A percentile compares a stretch with the other conserved stretches of the same genome.
These are phyloP conservation scores for Corythoichthys haematopterus DNA, from an alignment of 2,113 vertebrate genomes.

Conservation along the genomic window DNA sequence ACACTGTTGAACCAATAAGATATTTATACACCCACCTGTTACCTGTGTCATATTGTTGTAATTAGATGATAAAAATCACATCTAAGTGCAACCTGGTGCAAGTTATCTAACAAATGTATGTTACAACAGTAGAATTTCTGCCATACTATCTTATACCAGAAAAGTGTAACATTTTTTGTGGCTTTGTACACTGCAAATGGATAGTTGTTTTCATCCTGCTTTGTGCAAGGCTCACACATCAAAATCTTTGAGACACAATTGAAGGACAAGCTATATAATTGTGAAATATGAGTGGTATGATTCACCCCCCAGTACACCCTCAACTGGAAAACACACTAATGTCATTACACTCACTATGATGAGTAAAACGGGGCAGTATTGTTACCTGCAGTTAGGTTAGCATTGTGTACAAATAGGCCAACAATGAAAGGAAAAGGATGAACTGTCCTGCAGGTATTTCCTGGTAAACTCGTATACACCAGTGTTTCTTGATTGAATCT, in stretches of 20 bases:
- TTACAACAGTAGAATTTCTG: not conserved
- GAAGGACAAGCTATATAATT: conserved; percentile 8
- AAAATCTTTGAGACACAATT: conserved; percentile 7
- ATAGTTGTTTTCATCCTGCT: not conserved
- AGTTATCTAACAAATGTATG: conserved; percentile 35
- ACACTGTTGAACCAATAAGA: conserved; percentile 2
- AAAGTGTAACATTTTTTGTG: not conserved
- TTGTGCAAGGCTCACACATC: conserved; percentile 8
- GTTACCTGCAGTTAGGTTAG: conserved; percentile 35
- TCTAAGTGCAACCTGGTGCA: conserved; percentile 15
- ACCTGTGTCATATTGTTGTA: conserved; percentile 21
- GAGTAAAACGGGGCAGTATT: conserved; percentile 19
- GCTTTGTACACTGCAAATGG: not conserved
- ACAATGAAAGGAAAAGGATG: conserved; percentile 56
- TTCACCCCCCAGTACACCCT: conserved; percentile 12
- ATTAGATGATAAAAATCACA: conserved; percentile 5
- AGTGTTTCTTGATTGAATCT: not conserved
- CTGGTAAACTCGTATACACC: conserved; percentile 19
- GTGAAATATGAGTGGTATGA: conserved; percentile 23
- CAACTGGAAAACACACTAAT: conserved; percentile 12
- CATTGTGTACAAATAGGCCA: conserved; percentile 26
- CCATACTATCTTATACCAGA: not conserved
- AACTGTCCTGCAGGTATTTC: conserved; percentile 54
- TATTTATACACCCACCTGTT: conserved; percentile 22
- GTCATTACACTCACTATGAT: conserved; percentile 21